phyloP scores from a whole-genome alignment of 1,140 invertebrate genomes.

The Trichomalopsis sarcophagae region DNA sequence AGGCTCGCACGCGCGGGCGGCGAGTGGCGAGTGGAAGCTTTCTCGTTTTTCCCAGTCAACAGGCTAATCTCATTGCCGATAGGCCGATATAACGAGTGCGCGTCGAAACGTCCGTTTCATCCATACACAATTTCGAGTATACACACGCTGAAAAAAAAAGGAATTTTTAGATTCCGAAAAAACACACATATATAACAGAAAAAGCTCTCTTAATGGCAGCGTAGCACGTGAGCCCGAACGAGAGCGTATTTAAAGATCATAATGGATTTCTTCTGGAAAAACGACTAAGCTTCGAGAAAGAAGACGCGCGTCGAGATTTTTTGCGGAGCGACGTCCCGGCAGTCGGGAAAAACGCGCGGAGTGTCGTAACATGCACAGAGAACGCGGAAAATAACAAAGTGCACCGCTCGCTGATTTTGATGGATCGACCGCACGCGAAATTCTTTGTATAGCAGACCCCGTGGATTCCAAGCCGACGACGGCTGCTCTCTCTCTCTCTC shows the following conservation, averaged over 20 bases:
- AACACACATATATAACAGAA: too few relatives aligned
- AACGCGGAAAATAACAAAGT: slow-evolving; percentile 55
- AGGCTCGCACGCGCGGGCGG: too few relatives aligned
- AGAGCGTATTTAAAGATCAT: slow-evolving; percentile 2
- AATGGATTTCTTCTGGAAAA: slow-evolving; percentile 5
- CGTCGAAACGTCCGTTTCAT: too few relatives aligned
- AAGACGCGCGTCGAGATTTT: background rate
- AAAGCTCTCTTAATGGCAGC: too few relatives aligned
- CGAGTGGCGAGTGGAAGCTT: too few relatives aligned
- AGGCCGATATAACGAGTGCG: background rate
- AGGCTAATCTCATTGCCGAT: background rate
- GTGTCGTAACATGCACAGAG: background rate
- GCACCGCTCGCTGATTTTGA: slow-evolving; percentile 61
- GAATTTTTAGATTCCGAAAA: background rate
- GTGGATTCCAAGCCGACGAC: background rate
- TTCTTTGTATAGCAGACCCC: background rate
- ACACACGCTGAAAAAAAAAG: background rate
- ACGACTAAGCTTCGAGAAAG: background rate
- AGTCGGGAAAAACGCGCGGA: background rate
- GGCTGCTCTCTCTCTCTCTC: background rate
- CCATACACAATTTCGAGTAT: too few relatives aligned
- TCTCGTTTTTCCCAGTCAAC: background rate
- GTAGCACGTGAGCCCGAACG: too few relatives aligned
- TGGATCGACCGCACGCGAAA: slow-evolving; percentile 54
- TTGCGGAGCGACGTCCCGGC: background rate